A percentile compares a stretch with the other conserved stretches of the same genome.
Evolutionary conservation across 2,113 vertebrate genomes (phyloP).

Genomic region (Spea bombifrons): DNA sequence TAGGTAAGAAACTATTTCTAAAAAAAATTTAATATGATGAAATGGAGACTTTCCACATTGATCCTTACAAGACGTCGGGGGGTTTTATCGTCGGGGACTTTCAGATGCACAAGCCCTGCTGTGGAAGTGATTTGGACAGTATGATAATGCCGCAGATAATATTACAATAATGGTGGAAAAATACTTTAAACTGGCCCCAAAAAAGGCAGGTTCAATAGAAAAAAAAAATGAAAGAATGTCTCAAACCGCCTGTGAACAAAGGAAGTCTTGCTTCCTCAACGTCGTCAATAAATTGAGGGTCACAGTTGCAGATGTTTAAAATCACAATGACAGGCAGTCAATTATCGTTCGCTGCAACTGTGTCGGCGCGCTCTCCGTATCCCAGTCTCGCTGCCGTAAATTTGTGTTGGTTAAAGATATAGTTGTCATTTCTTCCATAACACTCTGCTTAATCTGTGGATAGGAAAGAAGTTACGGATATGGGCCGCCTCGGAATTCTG

Average conservation of each 20-base stretch:
- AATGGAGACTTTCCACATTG: background rate
- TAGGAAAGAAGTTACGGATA: background rate
- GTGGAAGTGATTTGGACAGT: slow-evolving; percentile 16
- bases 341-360: slow-evolving; percentile 13
- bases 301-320: slow-evolving; percentile 21
- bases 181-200: slow-evolving; percentile 24
- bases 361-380: background rate
- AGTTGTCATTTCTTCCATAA: background rate
- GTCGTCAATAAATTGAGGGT: slow-evolving; percentile 38
- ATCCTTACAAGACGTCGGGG: background rate
- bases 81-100: slow-evolving; percentile 16
- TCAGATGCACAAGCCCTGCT: slow-evolving; percentile 9
- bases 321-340: slow-evolving; percentile 35
- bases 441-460: background rate
- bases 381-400: background rate
- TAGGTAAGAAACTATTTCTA: background rate
- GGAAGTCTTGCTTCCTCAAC: background rate
- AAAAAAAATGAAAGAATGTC: slow-evolving; percentile 16
- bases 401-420: background rate
- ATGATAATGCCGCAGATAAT: slow-evolving; percentile 13
- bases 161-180: slow-evolving; percentile 30
- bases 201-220: slow-evolving; percentile 12
- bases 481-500: no score
- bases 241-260: slow-evolving; percentile 2
- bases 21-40: background rate